A percentile compares a stretch with the other conserved stretches of the same genome.
Evolutionary conservation across 2,888 invertebrate genomes (phyloP).

Genomic region (Nudaria mundana): DNA sequence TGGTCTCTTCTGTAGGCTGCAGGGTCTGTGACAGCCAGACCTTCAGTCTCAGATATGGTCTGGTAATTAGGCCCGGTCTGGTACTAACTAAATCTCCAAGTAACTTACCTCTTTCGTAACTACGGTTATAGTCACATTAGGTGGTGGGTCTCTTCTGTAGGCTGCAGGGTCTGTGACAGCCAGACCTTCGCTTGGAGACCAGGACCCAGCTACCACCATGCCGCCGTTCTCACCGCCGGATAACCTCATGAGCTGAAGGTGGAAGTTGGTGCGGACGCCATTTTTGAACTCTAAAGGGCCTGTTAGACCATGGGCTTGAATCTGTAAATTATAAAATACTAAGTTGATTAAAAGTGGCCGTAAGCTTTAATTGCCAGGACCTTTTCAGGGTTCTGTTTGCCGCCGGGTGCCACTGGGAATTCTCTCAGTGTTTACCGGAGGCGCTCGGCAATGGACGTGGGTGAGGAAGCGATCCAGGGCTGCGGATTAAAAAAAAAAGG

Average conservation of each 20-base stretch:
- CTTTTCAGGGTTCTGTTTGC: no score
- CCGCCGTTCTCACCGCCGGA: slow-evolving; percentile 84
- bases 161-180: slow-evolving; percentile 92
- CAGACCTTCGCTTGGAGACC: slow-evolving; percentile 88
- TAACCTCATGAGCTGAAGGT: slow-evolving; percentile 91
- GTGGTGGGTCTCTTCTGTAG: slow-evolving; percentile 90
- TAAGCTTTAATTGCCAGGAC: no score
- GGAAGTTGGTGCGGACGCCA: slow-evolving; percentile 91
- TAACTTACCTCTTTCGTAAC: slow-evolving; percentile 90
- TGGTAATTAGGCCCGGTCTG: no score
- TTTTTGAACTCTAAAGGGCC: slow-evolving; percentile 93
- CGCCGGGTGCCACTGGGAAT: no score
- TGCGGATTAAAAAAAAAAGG: no score
- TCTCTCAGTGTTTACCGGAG: no score
- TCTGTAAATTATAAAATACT: slow-evolving; percentile 78
- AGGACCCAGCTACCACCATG: slow-evolving; percentile 90
- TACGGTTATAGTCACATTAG: slow-evolving; percentile 94
- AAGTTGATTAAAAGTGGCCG: no score
- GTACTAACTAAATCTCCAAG: no score
- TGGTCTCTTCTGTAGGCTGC: slow-evolving; percentile 92
- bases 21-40: slow-evolving; percentile 91
- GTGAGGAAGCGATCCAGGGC: no score
- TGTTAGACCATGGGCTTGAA: slow-evolving; percentile 91
- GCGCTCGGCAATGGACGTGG: no score
- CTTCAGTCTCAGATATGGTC: no score